Base-by-base conservation (phyloP, 2,888 invertebrate species). In the Tipula unca region DNA sequence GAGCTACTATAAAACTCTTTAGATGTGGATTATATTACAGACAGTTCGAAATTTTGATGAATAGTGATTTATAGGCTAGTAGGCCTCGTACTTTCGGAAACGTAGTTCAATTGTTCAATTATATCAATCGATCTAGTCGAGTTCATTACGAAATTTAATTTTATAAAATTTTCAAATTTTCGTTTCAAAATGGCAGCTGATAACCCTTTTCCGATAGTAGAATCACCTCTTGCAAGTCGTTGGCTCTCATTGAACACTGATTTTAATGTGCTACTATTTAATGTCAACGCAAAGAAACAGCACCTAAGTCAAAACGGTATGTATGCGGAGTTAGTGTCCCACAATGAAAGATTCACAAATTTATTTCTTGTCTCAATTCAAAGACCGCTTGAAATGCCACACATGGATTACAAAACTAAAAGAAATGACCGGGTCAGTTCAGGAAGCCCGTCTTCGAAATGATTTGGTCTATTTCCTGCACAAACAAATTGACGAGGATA, bases 361-460 rank as follows among this genome's bases (percentile, higher is more conserved):
- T 69, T 5, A 48, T n/a, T 25, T 25, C 25, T 13, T 39, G 10
- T 39, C 6, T 17, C 17, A 5, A 17, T 17, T 54, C 8, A 17
- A 8, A 69, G 69, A 69, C 25, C 69, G 69, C 69, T 69, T 69
- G 10, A 69, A 69, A 25, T 69, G 69, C 25, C 69, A 69, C 25
- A 10, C 83, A 29, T 83, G 83, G 83, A 32, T 83, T 32, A n/a
- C 83, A 32, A 83, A 83, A 83, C 17, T 83, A 83, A 83, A 83
- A 83, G 83, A 83, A 83, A 83, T 83, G 83, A 35, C 32, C 29
- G 32, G 35, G 0, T 32, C 29, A 1, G 35, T 83, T 8, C 83
- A 83, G n/a, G 83, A 83, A 4, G 29, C 35, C 3, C 83, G 35
- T n/a, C 32, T 83, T 8, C 83, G 83, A 17, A 83, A 83, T 8